Evolutionary conservation across 1,140 invertebrate genomes (phyloP).

Genomic region (Macrotrachela quadricornifera): DNA sequence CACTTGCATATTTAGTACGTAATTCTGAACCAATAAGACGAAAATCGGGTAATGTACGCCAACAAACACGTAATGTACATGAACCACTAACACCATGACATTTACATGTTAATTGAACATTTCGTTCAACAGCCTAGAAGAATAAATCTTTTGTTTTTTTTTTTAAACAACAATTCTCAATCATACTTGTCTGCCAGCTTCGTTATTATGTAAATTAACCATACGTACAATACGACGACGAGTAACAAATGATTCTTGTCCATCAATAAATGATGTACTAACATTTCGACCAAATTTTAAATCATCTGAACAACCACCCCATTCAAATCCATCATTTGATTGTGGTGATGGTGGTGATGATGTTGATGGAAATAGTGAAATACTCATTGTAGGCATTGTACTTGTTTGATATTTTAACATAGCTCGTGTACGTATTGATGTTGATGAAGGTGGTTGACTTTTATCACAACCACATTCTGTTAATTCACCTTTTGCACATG

Average conservation of each 20-base stretch:
- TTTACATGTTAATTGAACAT: conserved; percentile 67
- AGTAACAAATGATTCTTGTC: conserved; percentile 5
- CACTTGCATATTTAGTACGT: conserved; percentile 64
- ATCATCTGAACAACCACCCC: conserved; percentile 42
- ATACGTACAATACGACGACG: conserved; percentile 34
- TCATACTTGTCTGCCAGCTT: conserved; percentile 50
- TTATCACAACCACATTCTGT: conserved; percentile 65
- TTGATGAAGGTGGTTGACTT: conserved; percentile 35
- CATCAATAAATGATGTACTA: not conserved
- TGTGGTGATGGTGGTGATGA: too few relatives aligned
- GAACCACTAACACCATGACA: conserved; percentile 76
- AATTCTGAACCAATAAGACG: conserved; percentile 68
- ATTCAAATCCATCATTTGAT: conserved; percentile 39
- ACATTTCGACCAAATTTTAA: conserved; percentile 23
- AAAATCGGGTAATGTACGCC: conserved; percentile 71
- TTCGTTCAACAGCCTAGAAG: conserved; percentile 60
- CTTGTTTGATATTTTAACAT: conserved; percentile 72
- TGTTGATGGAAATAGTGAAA: conserved; percentile 9
- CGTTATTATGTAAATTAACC: conserved; percentile 85
- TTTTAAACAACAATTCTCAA: not conserved
- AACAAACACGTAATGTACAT: conserved; percentile 74
- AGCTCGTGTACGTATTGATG: conserved; percentile 60
- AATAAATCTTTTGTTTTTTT: conserved; percentile 11
- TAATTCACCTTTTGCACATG: conserved; percentile 66
- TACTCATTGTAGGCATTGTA: conserved; percentile 44